Conservation (phyloP, 2,797 vertebrate genomes). For the Borostomias antarcticus region DNA sequence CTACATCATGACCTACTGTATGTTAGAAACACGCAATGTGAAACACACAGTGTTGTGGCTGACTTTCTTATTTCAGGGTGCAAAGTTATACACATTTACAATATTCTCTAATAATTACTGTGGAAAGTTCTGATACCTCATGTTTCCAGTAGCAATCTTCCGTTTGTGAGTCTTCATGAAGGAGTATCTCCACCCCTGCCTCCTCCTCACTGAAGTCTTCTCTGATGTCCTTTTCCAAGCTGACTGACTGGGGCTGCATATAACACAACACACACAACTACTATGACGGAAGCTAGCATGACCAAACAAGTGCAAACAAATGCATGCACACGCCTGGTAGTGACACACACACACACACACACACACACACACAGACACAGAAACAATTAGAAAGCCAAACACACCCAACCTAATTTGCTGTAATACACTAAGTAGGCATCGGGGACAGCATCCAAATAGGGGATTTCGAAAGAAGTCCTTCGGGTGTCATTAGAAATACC, state of each 20-base stretch:
- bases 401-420: not conserved
- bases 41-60: too few relatives aligned
- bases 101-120: too few relatives aligned
- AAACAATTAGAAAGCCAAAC: not conserved
- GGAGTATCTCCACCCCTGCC: slow-evolving; percentile 81
- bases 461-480: too few relatives aligned
- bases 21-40: not conserved
- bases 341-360: slow-evolving; percentile 1
- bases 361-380: not conserved
- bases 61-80: not conserved
- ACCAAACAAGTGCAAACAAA: not conserved
- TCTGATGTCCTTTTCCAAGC: slow-evolving; percentile 83
- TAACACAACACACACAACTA: slow-evolving; percentile 1
- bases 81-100: not conserved
- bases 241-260: slow-evolving; percentile 80
- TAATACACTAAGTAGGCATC: not conserved
- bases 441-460: too few relatives aligned
- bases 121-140: slow-evolving; percentile 65
- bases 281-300: not conserved
- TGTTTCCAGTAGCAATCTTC: slow-evolving; percentile 74
- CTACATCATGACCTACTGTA: not conserved
- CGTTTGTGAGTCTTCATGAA: slow-evolving; percentile 77
- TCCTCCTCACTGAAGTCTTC: slow-evolving; percentile 85
- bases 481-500: slow-evolving; percentile 66
- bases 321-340: not conserved